Evolutionary conservation across 2,888 invertebrate species (phyloP).

Genomic region (Limnephilus lunatus): DNA sequence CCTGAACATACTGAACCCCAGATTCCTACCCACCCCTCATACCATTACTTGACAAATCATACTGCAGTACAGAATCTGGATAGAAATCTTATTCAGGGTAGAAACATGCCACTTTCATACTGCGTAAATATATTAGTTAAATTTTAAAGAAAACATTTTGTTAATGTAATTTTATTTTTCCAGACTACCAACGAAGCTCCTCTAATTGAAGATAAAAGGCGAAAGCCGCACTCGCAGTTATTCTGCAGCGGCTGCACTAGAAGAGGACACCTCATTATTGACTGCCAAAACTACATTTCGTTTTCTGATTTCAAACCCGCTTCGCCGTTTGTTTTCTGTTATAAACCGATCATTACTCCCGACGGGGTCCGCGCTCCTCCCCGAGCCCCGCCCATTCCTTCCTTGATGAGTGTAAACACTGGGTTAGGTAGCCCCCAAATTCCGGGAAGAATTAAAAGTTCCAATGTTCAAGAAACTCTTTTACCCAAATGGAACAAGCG

Average conservation of each 20-base stretch:
- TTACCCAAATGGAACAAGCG: not conserved
- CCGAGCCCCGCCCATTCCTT: constrained; percentile 55
- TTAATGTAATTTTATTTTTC: constrained; percentile 44
- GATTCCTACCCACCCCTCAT: no score
- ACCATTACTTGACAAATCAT: no score
- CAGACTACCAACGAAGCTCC: constrained; percentile 75
- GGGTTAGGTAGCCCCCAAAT: constrained; percentile 61
- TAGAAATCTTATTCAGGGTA: no score
- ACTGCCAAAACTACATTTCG: constrained; percentile 71
- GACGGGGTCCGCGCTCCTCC: constrained; percentile 56
- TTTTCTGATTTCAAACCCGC: constrained; percentile 68
- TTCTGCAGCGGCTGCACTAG: constrained; percentile 79
- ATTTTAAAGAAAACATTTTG: not conserved
- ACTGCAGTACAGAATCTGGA: no score
- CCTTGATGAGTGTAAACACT: constrained; percentile 50
- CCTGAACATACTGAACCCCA: no score
- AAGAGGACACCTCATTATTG: constrained; percentile 76
- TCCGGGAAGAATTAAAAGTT: constrained; percentile 64
- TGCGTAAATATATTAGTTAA: no score
- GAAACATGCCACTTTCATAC: no score
- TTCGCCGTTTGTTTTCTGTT: constrained; percentile 57
- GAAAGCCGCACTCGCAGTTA: constrained; percentile 69
- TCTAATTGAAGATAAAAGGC: constrained; percentile 70
- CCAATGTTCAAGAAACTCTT: not conserved
- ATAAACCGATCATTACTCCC: constrained; percentile 60